These are phyloP conservation scores for Carapus acus DNA, from an alignment of 2,797 vertebrate species.

Conservation along the genomic window DNA sequence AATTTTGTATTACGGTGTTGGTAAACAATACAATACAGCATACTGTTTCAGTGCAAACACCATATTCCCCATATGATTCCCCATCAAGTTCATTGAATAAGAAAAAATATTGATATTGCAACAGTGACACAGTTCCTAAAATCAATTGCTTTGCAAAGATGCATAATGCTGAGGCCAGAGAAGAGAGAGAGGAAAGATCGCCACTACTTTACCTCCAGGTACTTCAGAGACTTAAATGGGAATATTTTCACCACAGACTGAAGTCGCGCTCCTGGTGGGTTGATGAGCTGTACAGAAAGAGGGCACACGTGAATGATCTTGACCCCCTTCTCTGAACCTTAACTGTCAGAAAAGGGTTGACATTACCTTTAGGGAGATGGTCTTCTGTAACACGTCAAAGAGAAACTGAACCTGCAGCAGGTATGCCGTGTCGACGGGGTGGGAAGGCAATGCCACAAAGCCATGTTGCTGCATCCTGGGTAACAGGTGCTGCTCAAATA, in stretches of 20 bases:
- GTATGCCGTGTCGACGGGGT: constrained; percentile 82
- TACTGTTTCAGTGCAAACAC: too few species aligned
- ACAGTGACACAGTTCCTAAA: too few species aligned
- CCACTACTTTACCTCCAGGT: constrained; percentile 77
- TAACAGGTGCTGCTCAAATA: constrained; percentile 87
- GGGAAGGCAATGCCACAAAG: constrained; percentile 90
- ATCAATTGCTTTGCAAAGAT: too few species aligned
- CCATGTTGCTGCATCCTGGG: constrained; percentile 75
- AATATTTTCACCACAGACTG: constrained; percentile 89
- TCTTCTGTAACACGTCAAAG: constrained; percentile 93
- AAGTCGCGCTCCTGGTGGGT: constrained; percentile 70
- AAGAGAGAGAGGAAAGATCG: background rate
- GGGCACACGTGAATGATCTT: too few species aligned
- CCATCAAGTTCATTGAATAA: too few species aligned
- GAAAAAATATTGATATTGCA: too few species aligned
- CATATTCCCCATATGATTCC: too few species aligned
- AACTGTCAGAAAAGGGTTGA: too few species aligned
- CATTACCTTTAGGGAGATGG: constrained; percentile 88
- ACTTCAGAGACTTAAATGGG: constrained; percentile 90
- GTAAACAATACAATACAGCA: too few species aligned
- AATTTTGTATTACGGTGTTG: too few species aligned
- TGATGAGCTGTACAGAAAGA: constrained; percentile 83
- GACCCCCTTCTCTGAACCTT: too few species aligned
- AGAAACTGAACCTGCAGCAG: constrained; percentile 92
- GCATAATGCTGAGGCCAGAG: too few species aligned